Conservation (phyloP, 2,888 invertebrate species). For the Himalopsyche kuldschensis region DNA sequence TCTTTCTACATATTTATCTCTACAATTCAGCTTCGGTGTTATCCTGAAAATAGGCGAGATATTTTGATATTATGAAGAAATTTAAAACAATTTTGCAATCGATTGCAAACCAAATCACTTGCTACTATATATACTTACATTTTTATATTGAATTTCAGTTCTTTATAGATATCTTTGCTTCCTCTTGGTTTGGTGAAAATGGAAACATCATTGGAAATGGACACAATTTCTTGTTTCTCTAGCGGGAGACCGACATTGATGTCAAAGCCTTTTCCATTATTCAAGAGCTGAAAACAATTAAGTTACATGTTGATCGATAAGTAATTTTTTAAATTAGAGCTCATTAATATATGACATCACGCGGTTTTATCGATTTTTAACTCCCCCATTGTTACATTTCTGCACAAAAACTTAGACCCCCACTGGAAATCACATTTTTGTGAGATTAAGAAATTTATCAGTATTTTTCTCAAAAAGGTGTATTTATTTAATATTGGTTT, state of each 20-base stretch:
- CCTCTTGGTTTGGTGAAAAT: background rate
- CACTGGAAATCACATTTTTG: too few species aligned
- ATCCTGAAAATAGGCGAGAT: background rate
- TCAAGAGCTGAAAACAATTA: background rate
- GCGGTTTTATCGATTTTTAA: too few species aligned
- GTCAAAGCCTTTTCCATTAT: background rate
- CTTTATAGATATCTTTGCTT: background rate
- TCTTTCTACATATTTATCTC: background rate
- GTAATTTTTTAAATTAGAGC: too few species aligned
- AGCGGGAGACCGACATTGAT: background rate
- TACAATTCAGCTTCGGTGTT: background rate
- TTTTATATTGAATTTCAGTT: background rate
- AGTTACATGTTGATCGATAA: too few species aligned
- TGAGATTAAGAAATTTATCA: too few species aligned
- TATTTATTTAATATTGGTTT: too few species aligned
- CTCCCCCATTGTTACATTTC: too few species aligned
- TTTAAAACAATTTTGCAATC: too few species aligned
- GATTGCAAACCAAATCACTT: too few species aligned
- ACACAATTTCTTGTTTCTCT: background rate
- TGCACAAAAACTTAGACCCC: too few species aligned
- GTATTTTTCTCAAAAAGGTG: too few species aligned
- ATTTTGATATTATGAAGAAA: background rate
- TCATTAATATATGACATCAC: too few species aligned
- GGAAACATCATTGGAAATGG: background rate
- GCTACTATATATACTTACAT: background rate